Percentiles rank a stretch among this genome's conserved stretches.
Evolutionary conservation across 1,140 invertebrate genomes (phyloP).

Genomic region (Arion vulgaris): DNA sequence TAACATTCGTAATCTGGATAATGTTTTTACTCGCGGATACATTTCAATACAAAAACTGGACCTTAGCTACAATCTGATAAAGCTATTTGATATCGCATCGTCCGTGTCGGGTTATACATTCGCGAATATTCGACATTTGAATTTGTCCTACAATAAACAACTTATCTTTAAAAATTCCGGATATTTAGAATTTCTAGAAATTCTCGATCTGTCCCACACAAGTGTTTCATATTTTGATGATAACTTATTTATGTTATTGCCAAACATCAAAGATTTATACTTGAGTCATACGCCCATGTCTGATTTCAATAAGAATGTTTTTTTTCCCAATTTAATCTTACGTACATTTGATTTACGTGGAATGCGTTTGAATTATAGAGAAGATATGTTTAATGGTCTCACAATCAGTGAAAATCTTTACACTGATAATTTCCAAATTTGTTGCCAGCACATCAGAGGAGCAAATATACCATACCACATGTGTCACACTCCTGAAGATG

Average conservation of each 20-base stretch:
- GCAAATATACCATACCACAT: constrained; percentile 37
- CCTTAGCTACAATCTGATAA: neutral
- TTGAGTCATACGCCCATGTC: neutral
- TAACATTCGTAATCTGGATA: too few relatives aligned
- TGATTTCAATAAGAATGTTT: neutral
- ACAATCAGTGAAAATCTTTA: neutral
- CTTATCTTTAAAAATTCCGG: neutral
- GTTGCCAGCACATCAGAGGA: constrained; percentile 45
- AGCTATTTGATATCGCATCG: neutral
- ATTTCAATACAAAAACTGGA: neutral
- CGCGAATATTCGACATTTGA: neutral
- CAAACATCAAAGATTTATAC: neutral
- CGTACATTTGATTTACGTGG: neutral
- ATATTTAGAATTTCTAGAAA: neutral
- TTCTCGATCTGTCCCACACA: neutral
- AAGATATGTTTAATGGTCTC: neutral
- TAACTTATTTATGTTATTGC: neutral
- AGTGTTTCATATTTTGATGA: neutral
- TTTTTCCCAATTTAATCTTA: neutral
- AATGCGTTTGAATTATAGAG: neutral
- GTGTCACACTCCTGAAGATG: constrained; percentile 45
- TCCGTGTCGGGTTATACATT: neutral
- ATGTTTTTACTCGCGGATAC: too few relatives aligned
- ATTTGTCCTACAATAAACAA: neutral
- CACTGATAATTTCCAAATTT: constrained; percentile 50